These are phyloP conservation scores for Hybos culiciformis DNA, from an alignment of 2,888 invertebrate genomes.

Conservation along the genomic window DNA sequence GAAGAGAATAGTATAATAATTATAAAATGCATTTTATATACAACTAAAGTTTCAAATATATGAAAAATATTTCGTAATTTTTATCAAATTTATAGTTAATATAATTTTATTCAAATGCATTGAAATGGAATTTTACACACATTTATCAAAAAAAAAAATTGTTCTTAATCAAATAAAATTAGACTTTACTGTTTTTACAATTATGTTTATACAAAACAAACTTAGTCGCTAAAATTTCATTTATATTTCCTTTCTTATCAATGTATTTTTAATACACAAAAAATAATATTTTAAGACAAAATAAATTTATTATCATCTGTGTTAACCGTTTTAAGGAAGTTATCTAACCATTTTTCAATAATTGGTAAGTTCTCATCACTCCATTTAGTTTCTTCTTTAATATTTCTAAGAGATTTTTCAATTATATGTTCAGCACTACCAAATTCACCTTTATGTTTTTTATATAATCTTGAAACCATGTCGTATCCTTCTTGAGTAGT, in stretches of 20 bases:
- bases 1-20: too few species aligned
- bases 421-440: slow-evolving; percentile 60
- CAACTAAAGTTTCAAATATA: too few species aligned
- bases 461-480: slow-evolving; percentile 51
- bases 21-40: too few species aligned
- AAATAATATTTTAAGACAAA: background rate
- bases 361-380: slow-evolving; percentile 59
- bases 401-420: slow-evolving; percentile 55
- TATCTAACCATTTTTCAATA: slow-evolving; percentile 57
- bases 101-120: too few species aligned
- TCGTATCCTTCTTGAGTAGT: slow-evolving; percentile 60
- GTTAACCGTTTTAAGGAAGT: slow-evolving; percentile 34
- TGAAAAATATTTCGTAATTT: too few species aligned
- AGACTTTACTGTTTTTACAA: too few species aligned
- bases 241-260: background rate
- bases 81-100: too few species aligned
- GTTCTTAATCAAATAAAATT: too few species aligned
- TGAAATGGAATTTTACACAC: too few species aligned
- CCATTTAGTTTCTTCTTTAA: slow-evolving; percentile 63
- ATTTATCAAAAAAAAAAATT: too few species aligned
- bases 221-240: too few species aligned
- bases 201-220: too few species aligned
- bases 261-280: background rate
- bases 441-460: slow-evolving; percentile 50
- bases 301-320: slow-evolving; percentile 26